phyloP scores from a whole-genome alignment of 1,140 invertebrate species.

The Papilio xuthus region DNA sequence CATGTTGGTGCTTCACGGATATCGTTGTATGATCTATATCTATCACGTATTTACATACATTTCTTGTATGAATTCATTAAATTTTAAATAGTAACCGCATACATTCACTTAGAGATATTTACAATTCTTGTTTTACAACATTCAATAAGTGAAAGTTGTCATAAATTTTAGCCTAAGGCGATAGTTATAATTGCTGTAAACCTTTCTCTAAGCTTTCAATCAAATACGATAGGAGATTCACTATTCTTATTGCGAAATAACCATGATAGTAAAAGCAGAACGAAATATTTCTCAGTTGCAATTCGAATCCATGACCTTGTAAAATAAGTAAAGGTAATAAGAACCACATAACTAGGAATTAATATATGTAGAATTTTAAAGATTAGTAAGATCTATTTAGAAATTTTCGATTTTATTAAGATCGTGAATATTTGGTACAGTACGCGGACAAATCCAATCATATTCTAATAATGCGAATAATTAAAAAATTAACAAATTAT shows the following conservation, averaged over 20 bases:
- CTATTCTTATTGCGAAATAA: neutral
- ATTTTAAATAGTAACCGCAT: neutral
- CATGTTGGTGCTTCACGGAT: constrained; percentile 13
- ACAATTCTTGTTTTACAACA: constrained; percentile 16
- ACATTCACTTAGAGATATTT: constrained; percentile 6
- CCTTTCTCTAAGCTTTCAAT: neutral
- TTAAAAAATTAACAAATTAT: neutral
- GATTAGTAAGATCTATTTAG: too few relatives aligned
- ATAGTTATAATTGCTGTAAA: neutral
- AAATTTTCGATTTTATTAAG: too few relatives aligned
- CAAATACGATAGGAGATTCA: neutral
- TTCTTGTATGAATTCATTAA: neutral
- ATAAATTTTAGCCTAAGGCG: constrained; percentile 9
- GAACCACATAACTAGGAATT: too few relatives aligned
- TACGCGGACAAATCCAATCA: too few relatives aligned
- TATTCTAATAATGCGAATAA: neutral
- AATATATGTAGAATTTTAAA: too few relatives aligned
- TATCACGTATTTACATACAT: neutral
- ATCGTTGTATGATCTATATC: constrained; percentile 11
- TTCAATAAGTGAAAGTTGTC: constrained; percentile 24
- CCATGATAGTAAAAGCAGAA: neutral
- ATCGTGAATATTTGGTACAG: too few relatives aligned
- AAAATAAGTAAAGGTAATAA: neutral
- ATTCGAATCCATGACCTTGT: neutral
- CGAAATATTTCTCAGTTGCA: neutral